Percentiles rank a stretch among this genome's conserved stretches.
These are phyloP conservation scores for Orgyia antiqua DNA, from an alignment of 2,888 invertebrate genomes.

Conservation along the genomic window DNA sequence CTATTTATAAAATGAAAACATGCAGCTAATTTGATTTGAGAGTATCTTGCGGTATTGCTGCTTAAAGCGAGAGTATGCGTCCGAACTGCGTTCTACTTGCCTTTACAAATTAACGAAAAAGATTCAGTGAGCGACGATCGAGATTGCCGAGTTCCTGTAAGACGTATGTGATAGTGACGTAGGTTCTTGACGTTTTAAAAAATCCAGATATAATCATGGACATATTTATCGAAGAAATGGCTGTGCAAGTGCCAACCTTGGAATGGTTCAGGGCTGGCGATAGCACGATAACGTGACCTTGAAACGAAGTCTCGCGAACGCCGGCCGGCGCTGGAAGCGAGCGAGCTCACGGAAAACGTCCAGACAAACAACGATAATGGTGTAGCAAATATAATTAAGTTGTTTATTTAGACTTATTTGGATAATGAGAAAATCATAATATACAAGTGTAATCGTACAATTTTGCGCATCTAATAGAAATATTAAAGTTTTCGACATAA, in stretches of 20 bases:
- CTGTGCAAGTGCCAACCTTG: conserved; percentile 48
- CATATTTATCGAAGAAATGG: conserved; percentile 27
- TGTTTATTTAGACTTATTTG: not conserved
- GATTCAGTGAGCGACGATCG: conserved; percentile 54
- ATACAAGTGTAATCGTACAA: no score
- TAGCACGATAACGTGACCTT: conserved; percentile 76
- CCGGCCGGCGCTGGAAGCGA: conserved; percentile 67
- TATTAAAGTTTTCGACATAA: no score
- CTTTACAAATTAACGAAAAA: conserved; percentile 64
- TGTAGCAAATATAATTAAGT: conserved; percentile 35
- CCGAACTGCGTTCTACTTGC: conserved; percentile 46
- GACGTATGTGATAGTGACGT: conserved; percentile 48
- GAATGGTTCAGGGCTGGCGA: conserved; percentile 64
- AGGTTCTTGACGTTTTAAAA: conserved; percentile 34
- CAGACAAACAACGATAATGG: conserved; percentile 67
- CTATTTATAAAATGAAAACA: conserved; percentile 77
- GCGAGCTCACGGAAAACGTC: conserved; percentile 63
- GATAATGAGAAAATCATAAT: not conserved
- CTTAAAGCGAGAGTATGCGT: conserved; percentile 57
- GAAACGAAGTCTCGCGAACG: conserved; percentile 60
- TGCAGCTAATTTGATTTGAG: conserved; percentile 65
- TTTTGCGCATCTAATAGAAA: no score
- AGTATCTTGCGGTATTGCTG: conserved; percentile 49
- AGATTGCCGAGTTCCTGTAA: conserved; percentile 73
- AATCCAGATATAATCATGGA: conserved; percentile 20